Conservation (phyloP, 2,888 invertebrate genomes). For the Melinaea marsaeus region DNA sequence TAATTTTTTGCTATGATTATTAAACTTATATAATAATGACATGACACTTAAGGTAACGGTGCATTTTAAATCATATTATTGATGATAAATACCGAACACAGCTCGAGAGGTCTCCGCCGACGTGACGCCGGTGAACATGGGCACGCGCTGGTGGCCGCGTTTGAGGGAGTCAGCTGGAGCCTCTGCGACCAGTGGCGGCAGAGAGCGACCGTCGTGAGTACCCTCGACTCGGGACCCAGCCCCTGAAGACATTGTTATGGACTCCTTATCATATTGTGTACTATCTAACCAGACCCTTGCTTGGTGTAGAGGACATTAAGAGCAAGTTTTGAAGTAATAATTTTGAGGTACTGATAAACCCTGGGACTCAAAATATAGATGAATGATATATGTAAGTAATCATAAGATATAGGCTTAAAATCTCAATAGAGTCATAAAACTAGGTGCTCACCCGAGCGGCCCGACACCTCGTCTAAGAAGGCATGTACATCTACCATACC, state of each 20-base stretch:
- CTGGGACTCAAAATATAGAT: no score
- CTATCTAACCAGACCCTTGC: not conserved
- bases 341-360: no score
- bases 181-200: slow-evolving; percentile 82
- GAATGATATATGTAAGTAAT: no score
- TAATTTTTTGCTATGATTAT: no score
- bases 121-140: slow-evolving; percentile 84
- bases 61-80: not conserved
- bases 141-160: slow-evolving; percentile 75
- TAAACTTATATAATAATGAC: no score
- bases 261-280: not conserved
- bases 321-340: no score
- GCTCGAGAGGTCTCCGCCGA: slow-evolving; percentile 84
- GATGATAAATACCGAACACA: slow-evolving; percentile 66
- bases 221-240: slow-evolving; percentile 84
- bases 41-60: no score
- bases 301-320: no score
- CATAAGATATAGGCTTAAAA: no score
- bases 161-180: slow-evolving; percentile 80
- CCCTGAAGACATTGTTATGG: slow-evolving; percentile 43
- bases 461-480: slow-evolving; percentile 81
- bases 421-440: not conserved
- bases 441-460: slow-evolving; percentile 55
- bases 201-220: slow-evolving; percentile 79
- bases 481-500: slow-evolving; percentile 76